Base-by-base conservation (phyloP, 2,888 invertebrate genomes). In the Silvanus unidentatus region DNA sequence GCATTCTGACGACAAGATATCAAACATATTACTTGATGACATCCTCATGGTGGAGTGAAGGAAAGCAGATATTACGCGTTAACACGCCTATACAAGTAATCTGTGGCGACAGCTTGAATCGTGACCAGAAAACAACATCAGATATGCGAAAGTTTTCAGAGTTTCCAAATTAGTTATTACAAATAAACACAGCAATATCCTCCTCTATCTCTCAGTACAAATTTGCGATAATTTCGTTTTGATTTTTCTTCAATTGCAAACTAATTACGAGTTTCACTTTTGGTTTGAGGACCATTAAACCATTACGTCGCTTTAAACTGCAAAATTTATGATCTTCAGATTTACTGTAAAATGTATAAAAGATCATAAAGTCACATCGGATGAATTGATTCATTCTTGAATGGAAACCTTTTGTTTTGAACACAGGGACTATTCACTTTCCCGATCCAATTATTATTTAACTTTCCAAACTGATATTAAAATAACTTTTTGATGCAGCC, bases 31-130 rank as follows among this genome's bases (percentile, higher is more conserved):
- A 57, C 47, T 49, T 50, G 52, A 51, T 50, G 53, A 55, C 53
- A 51, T 46, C 48, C 52, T 44, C 53, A 53, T 50, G 54, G 9
- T 48, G 57, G 61, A 62, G 59, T 59, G 65, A 63, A 63, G 63
- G 63, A 62, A 64, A 66, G 60, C 65, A 66, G 67, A 68, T 63
- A 63, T 58, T 59, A 64, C 62, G 60, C 64, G 65, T 67, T 70
- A 68, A 67, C 69, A 67, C 68, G 69, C 66, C 66, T 50, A 49
- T 60, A 58, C 62, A 56, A 62, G 67, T 69, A 70, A 70, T 70
- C 70, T 69, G 68, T 62, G 67, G 67, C 65, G 70, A 69, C 70
- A 69, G 70, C 65, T 63, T 55, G 64, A 61, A 66, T 65, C 70
- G 70, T 70, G 70, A 70, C 69, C 68, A 66, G 69, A 68, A 69